Base-by-base conservation (phyloP, 2,888 invertebrate genomes). In the Zele albiditarsus region DNA sequence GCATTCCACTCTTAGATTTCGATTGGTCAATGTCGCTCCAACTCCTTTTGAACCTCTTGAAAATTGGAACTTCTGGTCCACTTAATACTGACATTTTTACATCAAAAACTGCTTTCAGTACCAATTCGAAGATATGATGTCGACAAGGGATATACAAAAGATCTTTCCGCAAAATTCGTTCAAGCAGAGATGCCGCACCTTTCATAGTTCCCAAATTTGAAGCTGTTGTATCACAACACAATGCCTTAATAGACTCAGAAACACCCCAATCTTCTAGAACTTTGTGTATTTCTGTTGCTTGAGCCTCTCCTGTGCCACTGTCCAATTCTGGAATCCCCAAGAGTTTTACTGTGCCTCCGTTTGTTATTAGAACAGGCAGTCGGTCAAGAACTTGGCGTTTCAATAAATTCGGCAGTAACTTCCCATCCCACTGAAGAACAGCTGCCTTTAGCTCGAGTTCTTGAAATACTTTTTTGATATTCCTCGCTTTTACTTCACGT, bases 341-440 rank as follows among this genome's bases (percentile, higher is more conserved):
- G 42, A 80, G 76, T 71, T 83, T 77, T 63, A 80, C 81, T 60
- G 53, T 71, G 27, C 69, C 74, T n/a, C 75, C 77, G 73, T 67
- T 46, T 60, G 80, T 75, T 28, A 79, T 73, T 27, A 82, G 72
- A 69, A 82, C 75, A 20, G 82, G 80, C 31, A 83, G 38, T 70
- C 80, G 69, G 62, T 83, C 80, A 42, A 77, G 77, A 46, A 69
- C 33, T 68, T 76, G 73, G 63, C 65, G 76, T 71, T 62, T 57
- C 8, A 38, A n/a, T 57, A 80, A 31, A 69, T 68, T 68, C 3
- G 27, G 38, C 53, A 82, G 66, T 42, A 83, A 23, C 78, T 84
- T 84, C 25, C 81, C 80, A 78, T 84, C 81, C 83, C 83, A 85
- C 71, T 84, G 83, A 23, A 81, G 63, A 71, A 79, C 75, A 25